These are phyloP conservation scores for Liopterus haemorrhoidalis DNA, from an alignment of 2,888 invertebrate species.

Conservation along the genomic window DNA sequence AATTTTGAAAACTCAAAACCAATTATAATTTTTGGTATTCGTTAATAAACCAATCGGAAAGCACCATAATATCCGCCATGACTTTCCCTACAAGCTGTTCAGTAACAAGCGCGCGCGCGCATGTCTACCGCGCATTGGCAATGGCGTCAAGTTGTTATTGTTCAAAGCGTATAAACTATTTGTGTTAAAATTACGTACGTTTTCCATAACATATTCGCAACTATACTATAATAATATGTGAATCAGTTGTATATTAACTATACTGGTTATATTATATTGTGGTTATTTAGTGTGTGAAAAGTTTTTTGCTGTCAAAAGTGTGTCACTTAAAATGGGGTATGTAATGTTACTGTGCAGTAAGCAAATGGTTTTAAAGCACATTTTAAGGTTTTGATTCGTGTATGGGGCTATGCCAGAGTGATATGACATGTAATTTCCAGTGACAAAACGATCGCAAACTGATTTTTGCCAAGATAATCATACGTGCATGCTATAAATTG, in stretches of 20 bases:
- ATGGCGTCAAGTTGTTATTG: conserved; percentile 99
- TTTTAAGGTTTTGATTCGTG: no score
- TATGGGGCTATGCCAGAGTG: no score
- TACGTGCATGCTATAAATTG: conserved; percentile 35
- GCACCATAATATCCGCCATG: no score
- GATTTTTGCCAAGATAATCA: background rate
- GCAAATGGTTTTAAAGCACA: conserved; percentile 47
- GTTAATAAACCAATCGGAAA: no score
- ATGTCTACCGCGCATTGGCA: conserved; percentile 86
- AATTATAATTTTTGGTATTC: no score
- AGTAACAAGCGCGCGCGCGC: conserved; percentile 47
- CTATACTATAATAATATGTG: conserved; percentile 51
- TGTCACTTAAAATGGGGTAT: conserved; percentile 71
- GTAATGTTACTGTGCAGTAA: conserved; percentile 44
- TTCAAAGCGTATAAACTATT: conserved; percentile 82
- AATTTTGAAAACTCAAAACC: no score
- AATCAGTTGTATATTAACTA: conserved; percentile 50
- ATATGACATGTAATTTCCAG: conserved; percentile 33
- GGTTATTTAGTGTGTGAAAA: conserved; percentile 50
- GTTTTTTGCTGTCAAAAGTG: conserved; percentile 58
- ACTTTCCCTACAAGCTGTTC: conserved; percentile 22
- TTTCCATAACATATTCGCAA: conserved; percentile 57
- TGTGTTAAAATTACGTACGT: conserved; percentile 63
- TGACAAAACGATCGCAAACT: conserved; percentile 1
- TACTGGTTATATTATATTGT: conserved; percentile 50